Evolutionary conservation across 2,797 vertebrate genomes (phyloP).

Genomic region (Danionella dracula): DNA sequence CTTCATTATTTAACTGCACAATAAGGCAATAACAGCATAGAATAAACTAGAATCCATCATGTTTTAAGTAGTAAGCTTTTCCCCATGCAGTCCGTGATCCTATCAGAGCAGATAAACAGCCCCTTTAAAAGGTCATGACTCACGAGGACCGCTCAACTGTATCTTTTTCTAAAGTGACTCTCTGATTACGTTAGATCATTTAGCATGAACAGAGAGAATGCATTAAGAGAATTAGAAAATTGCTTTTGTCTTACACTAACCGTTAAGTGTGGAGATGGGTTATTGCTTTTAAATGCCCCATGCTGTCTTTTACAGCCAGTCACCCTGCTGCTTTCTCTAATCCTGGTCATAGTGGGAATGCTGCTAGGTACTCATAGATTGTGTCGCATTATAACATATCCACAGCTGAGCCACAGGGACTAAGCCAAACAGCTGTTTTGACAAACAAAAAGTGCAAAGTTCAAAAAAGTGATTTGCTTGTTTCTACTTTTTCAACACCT

Average conservation of each 20-base stretch:
- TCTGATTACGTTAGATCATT: not conserved
- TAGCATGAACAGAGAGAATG: not conserved
- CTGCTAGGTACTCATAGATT: not conserved
- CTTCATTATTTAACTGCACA: too few relatives aligned
- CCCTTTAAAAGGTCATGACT: not conserved
- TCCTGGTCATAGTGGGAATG: not conserved
- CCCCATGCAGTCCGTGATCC: not conserved
- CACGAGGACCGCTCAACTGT: not conserved
- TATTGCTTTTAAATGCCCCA: not conserved
- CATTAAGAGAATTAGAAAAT: not conserved
- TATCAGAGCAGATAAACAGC: not conserved
- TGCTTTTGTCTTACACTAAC: not conserved
- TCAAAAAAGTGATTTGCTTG: not conserved
- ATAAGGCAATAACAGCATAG: too few relatives aligned
- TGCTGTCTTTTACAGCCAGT: not conserved
- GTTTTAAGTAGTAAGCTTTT: not conserved
- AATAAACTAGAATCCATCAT: not conserved
- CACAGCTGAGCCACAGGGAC: not conserved
- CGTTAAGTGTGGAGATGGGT: not conserved
- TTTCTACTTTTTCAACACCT: too few relatives aligned
- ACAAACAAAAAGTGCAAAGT: not conserved
- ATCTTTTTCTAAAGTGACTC: not conserved
- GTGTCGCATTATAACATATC: not conserved
- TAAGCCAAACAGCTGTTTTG: constrained; percentile 13
- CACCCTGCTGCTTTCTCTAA: not conserved